Evolutionary conservation across 2,888 invertebrate genomes (phyloP).

Genomic region (Drosophila multiciliata): DNA sequence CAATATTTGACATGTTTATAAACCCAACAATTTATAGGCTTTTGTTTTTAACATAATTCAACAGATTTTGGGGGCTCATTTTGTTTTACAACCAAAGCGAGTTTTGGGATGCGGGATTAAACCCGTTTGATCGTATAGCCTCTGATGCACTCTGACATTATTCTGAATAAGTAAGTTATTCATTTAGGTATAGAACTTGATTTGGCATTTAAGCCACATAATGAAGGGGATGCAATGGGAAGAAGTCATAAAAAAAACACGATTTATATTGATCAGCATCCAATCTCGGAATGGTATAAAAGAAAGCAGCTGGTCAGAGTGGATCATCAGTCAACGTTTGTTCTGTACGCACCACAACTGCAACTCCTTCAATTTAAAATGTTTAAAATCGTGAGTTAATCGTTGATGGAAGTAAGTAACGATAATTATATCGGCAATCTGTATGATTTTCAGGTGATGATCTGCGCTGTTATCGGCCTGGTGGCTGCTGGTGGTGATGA

Average conservation of each 20-base stretch:
- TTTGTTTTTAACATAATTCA: neutral
- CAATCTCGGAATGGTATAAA: conserved; percentile 40
- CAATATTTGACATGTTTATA: neutral
- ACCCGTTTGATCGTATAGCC: conserved; percentile 31
- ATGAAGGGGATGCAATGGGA: conserved; percentile 25
- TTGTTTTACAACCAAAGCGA: conserved; percentile 27
- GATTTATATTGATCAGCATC: conserved; percentile 2
- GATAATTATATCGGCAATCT: neutral
- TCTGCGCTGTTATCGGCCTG: conserved; percentile 64
- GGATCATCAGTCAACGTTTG: conserved; percentile 51
- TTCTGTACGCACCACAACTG: conserved; percentile 37
- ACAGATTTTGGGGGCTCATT: conserved; percentile 24
- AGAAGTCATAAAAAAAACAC: conserved; percentile 27
- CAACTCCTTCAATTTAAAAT: conserved; percentile 47
- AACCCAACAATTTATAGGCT: neutral
- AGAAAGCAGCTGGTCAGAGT: conserved; percentile 16
- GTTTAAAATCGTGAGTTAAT: conserved; percentile 68
- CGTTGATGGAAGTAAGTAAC: neutral
- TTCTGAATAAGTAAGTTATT: conserved; percentile 35
- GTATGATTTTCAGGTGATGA: conserved; percentile 51
- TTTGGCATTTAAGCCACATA: conserved; percentile 23
- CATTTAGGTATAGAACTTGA: conserved; percentile 15
- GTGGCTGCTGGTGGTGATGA: conserved; percentile 45
- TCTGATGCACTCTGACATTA: conserved; percentile 35
- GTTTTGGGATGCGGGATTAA: conserved; percentile 26